These are phyloP conservation scores for Thunnus thynnus DNA, from an alignment of 2,113 vertebrate genomes.

Conservation along the genomic window DNA sequence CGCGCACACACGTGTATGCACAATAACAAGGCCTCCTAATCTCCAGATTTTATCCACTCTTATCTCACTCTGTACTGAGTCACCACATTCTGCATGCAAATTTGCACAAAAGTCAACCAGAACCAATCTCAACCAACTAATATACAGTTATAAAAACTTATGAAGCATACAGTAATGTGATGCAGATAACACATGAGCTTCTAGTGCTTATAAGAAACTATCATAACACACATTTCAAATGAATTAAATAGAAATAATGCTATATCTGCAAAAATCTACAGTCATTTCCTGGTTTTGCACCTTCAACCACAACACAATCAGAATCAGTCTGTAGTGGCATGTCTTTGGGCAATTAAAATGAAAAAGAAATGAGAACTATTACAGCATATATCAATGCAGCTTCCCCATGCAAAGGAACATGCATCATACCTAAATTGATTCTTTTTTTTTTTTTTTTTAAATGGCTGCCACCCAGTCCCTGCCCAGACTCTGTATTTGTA, in stretches of 20 bases:
- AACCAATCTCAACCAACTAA: constrained; percentile 32
- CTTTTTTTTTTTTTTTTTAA: constrained; percentile 46
- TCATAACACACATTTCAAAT: not conserved
- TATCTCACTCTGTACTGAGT: constrained; percentile 62
- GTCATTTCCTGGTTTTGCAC: not conserved
- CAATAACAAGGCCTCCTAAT: constrained; percentile 51
- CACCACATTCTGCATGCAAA: constrained; percentile 68
- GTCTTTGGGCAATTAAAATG: constrained; percentile 2
- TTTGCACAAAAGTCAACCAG: constrained; percentile 52
- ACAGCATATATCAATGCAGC: constrained; percentile 11
- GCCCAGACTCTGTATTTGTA: constrained; percentile 53
- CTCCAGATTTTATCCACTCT: constrained; percentile 68
- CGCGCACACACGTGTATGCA: not conserved
- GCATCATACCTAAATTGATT: constrained; percentile 28
- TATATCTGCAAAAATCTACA: not conserved
- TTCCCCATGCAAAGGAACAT: not conserved
- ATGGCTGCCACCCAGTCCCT: constrained; percentile 60
- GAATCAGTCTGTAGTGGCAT: not conserved
- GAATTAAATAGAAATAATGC: not conserved
- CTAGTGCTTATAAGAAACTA: not conserved
- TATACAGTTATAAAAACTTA: not conserved
- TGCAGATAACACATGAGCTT: not conserved
- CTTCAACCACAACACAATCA: not conserved
- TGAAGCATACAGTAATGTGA: not conserved
- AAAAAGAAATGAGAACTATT: not conserved